phyloP scores from a whole-genome alignment of 2,888 invertebrate species.

The Frankliniella intonsa region DNA sequence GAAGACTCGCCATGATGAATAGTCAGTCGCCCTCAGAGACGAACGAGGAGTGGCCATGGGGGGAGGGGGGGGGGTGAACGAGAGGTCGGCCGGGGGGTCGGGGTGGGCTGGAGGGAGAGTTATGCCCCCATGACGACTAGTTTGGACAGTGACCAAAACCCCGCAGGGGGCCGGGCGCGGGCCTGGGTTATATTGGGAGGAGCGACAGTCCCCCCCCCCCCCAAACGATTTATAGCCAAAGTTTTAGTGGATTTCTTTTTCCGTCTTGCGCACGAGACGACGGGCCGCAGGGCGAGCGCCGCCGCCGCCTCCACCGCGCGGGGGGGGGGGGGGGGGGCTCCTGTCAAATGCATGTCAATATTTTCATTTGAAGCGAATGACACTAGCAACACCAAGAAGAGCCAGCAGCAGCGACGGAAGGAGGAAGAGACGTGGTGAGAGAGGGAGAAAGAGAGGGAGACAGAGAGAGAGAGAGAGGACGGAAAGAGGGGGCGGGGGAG shows the following conservation, averaged over 20 bases:
- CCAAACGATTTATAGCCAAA: background rate
- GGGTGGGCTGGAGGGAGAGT: background rate
- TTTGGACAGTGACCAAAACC: constrained; percentile 25
- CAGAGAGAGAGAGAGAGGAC: too few relatives aligned
- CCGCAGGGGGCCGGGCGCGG: background rate
- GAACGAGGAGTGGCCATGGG: background rate
- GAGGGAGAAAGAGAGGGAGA: too few relatives aligned
- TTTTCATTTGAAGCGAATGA: background rate
- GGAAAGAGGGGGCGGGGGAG: too few relatives aligned
- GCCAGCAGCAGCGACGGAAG: too few relatives aligned
- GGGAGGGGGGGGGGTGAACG: background rate
- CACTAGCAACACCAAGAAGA: too few relatives aligned
- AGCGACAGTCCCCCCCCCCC: background rate
- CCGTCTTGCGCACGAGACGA: background rate
- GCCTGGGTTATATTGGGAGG: background rate
- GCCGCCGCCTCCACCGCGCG: background rate
- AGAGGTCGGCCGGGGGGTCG: background rate
- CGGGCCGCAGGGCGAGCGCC: background rate
- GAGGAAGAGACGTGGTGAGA: too few relatives aligned
- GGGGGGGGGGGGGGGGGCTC: too few relatives aligned
- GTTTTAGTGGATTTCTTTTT: constrained; percentile 21
- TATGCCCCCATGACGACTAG: background rate
- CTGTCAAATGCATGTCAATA: constrained; percentile 14
- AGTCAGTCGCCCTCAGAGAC: background rate
- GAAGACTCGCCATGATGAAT: background rate